Evolutionary conservation across 2,888 invertebrate species (phyloP).

Genomic region (Metacarcinus magister): DNA sequence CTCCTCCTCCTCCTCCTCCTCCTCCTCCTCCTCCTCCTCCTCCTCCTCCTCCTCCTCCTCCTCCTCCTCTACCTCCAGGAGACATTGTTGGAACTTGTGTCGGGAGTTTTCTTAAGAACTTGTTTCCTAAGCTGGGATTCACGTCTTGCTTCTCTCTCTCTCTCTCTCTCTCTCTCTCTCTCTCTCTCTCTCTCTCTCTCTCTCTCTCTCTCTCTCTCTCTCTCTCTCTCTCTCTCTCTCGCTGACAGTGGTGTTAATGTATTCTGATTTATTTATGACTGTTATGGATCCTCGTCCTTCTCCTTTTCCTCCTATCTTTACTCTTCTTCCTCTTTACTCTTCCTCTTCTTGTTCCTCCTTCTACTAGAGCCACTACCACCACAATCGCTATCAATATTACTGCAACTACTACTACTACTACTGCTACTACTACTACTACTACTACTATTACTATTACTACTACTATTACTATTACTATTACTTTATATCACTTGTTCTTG

Average conservation of each 20-base stretch:
- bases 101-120: neutral
- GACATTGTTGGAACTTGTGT: slow-evolving; percentile 5
- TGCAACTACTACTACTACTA: slow-evolving; percentile 15
- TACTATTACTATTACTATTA: slow-evolving; percentile 36
- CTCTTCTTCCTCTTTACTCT: no score
- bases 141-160: neutral
- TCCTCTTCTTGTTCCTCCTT: no score
- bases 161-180: no score
- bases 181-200: no score
- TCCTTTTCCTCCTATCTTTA: no score
- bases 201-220: neutral
- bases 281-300: no score
- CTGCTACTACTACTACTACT: slow-evolving; percentile 13
- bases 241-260: neutral
- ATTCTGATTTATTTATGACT: no score
- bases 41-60: slow-evolving; percentile 8
- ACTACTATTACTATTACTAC: slow-evolving; percentile 33
- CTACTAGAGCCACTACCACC: neutral
- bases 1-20: neutral
- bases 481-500: neutral
- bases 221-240: slow-evolving; percentile 8
- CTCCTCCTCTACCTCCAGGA: neutral
- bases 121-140: slow-evolving; percentile 26
- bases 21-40: slow-evolving; percentile 8
- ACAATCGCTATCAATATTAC: neutral